These are phyloP conservation scores for Lagopus leucura DNA, from an alignment of 2,113 vertebrate genomes.

Conservation along the genomic window DNA sequence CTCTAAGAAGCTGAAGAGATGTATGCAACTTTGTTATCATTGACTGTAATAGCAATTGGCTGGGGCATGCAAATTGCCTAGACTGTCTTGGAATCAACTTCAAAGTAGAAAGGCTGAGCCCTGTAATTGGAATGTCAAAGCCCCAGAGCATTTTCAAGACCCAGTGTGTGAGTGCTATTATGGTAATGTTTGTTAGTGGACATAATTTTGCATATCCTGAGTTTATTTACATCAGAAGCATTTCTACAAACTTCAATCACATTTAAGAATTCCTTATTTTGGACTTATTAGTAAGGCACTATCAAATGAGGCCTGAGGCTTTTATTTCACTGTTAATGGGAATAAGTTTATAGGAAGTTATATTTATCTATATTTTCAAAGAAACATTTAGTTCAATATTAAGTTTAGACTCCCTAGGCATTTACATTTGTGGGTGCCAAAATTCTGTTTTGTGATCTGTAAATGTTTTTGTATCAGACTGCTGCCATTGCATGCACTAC, in stretches of 20 bases:
- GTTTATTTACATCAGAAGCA: neutral
- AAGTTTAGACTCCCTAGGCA: neutral
- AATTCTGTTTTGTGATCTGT: neutral
- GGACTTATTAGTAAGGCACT: neutral
- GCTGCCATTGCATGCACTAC: neutral
- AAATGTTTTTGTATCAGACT: conserved; percentile 20
- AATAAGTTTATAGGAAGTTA: neutral
- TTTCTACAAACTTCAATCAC: neutral
- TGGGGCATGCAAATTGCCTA: neutral
- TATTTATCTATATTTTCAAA: neutral
- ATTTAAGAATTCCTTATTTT: neutral
- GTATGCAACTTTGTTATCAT: neutral
- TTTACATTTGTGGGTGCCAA: neutral
- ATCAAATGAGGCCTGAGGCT: neutral
- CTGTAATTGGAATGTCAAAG: neutral
- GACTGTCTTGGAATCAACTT: neutral
- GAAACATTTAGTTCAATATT: neutral
- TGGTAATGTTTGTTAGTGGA: neutral
- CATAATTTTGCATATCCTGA: neutral
- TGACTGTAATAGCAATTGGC: neutral
- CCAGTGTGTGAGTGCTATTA: neutral
- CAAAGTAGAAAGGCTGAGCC: conserved; percentile 22
- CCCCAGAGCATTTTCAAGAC: neutral
- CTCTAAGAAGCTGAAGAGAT: conserved; percentile 17
- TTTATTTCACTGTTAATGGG: neutral